Evolutionary conservation across 2,113 vertebrate genomes (phyloP), one percentile per base, ranked within the genome.

Genomic region (Alexandromys fortis): DNA sequence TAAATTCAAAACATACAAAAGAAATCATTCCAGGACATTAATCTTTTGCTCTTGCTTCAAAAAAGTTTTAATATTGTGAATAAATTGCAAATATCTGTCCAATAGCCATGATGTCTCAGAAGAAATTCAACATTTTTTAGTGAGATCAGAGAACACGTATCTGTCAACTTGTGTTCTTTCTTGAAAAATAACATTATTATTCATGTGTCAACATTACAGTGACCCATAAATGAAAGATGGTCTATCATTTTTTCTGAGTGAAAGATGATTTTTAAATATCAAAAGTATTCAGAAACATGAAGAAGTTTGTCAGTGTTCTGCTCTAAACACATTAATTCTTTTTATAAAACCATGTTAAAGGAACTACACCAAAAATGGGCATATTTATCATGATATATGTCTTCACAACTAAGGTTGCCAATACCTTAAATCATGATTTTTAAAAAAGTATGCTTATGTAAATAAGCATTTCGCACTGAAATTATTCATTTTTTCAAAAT

Each of bases 381-480:
- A 52, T 81, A 70, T 86, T 93, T 90, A 93, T 97, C 70, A 89
- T 87, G 47, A 85, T 92, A 95, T 30, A 92, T 94, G 63, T 17
- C 11, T 95, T 94, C 67, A 52, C 63, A 68, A 89, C 67, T 93
- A 79, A 95, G 65, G 28, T 22, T 79, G 49, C 63, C 73, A 96
- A 94, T 95, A 89, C 68, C 94, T 94, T 94, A 96, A 93, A 72
- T 67, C 45, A 70, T 96, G 68, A 95, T 49, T 93, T 95, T 96
- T 22, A 21, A 91, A 97, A 97, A 93, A 92, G 68, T 72, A 90
- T 30, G 75, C 61, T 77, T 95, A 86, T 42, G 79, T 92, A 94
- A 96, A 95, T 96, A 93, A 97, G 55, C 58, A 14, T 79, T 95
- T 94, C 96, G 67, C 79, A 96, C 90, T 94, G 63, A 97, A 98